Conservation (phyloP, 2,888 invertebrate species). For the Chloromyia formosa region DNA sequence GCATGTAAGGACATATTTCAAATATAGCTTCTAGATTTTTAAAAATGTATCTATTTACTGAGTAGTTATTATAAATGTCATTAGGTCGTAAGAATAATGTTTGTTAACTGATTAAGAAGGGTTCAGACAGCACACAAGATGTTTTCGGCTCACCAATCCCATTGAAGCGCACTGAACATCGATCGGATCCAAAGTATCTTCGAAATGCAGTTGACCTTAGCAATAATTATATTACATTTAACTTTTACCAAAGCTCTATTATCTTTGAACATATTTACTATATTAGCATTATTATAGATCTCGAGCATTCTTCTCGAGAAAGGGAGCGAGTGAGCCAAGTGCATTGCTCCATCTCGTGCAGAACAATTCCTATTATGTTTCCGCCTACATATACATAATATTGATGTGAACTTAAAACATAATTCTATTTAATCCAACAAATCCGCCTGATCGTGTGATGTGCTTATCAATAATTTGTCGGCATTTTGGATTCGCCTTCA, state of each 20-base stretch:
- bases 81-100: not conserved
- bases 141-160: too few species aligned
- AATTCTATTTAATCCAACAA: too few species aligned
- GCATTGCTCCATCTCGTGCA: too few species aligned
- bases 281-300: too few species aligned
- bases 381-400: too few species aligned
- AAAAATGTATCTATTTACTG: slow-evolving; percentile 12
- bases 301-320: too few species aligned
- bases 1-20: slow-evolving; percentile 1
- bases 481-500: too few species aligned
- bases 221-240: slow-evolving; percentile 3
- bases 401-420: too few species aligned
- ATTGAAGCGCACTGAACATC: not conserved
- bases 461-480: too few species aligned
- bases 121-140: not conserved
- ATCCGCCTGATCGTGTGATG: too few species aligned
- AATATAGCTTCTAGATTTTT: slow-evolving; percentile 14
- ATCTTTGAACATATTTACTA: slow-evolving; percentile 26
- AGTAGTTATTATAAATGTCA: not conserved
- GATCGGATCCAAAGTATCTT: not conserved
- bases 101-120: slow-evolving; percentile 2
- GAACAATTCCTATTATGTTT: too few species aligned
- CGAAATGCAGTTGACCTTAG: not conserved
- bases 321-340: too few species aligned
- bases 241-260: slow-evolving; percentile 24